A percentile compares a stretch with the other conserved stretches of the same genome.
phyloP scores from a whole-genome alignment of 2,797 vertebrate genomes.

The Myotis pilosus region DNA sequence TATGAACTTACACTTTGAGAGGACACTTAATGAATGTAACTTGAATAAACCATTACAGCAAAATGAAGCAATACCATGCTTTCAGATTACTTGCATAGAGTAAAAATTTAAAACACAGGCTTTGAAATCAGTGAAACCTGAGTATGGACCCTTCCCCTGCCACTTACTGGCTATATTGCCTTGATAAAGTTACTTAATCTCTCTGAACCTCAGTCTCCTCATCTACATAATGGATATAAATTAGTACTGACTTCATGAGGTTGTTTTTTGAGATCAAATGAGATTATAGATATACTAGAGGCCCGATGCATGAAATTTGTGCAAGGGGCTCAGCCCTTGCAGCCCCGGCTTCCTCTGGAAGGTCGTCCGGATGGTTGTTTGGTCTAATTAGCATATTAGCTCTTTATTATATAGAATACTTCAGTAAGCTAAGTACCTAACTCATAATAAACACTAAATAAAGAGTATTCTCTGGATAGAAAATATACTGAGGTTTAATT shows the following conservation, averaged over 20 bases:
- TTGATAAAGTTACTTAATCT: constrained; percentile 31
- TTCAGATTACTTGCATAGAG: not conserved
- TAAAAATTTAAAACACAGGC: not conserved
- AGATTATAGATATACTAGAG: not conserved
- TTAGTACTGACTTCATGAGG: not conserved
- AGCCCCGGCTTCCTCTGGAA: too few species aligned
- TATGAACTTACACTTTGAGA: not conserved
- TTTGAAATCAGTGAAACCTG: not conserved
- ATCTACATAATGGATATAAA: not conserved
- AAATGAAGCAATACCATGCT: not conserved
- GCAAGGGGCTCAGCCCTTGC: too few species aligned
- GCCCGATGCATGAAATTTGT: too few species aligned
- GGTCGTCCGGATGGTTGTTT: too few species aligned
- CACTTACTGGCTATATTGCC: not conserved
- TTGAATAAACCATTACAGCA: constrained; percentile 4
- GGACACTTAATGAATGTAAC: not conserved
- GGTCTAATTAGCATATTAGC: too few species aligned
- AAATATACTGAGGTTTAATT: constrained; percentile 3
- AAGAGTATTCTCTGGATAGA: not conserved
- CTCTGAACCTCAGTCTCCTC: not conserved
- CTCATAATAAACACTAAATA: not conserved
- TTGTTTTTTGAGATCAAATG: not conserved
- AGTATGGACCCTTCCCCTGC: not conserved
- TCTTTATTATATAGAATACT: not conserved
- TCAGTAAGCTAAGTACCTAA: not conserved